These are phyloP conservation scores for Chaetodon trifasciatus DNA, from an alignment of 2,797 vertebrate species.

Conservation along the genomic window DNA sequence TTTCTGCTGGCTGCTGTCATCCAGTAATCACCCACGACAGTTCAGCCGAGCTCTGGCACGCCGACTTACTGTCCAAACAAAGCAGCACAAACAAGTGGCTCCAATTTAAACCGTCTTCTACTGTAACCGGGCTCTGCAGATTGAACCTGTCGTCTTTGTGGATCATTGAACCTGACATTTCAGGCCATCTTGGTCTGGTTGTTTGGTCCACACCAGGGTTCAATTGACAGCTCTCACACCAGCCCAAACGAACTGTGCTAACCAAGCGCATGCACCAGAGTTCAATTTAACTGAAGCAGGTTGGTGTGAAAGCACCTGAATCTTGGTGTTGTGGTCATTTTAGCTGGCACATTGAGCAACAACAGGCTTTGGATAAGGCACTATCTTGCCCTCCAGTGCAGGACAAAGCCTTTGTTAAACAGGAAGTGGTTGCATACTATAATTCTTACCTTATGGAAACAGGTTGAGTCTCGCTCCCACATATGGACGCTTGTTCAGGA, in stretches of 20 bases:
- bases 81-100: constrained; percentile 31
- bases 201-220: background rate
- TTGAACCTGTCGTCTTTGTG: background rate
- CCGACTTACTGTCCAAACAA: constrained; percentile 14
- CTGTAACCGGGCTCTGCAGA: background rate
- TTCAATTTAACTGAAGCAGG: background rate
- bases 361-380: background rate
- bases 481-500: too few relatives aligned
- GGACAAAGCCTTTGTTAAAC: background rate
- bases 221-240: background rate
- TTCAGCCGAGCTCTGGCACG: background rate
- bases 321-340: background rate
- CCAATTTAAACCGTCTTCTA: background rate
- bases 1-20: constrained; percentile 35
- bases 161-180: background rate
- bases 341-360: background rate
- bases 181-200: background rate
- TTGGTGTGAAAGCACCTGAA: background rate
- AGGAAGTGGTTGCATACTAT: background rate
- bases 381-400: background rate
- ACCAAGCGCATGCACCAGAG: background rate
- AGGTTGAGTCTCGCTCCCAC: background rate
- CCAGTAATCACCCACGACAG: constrained; percentile 33
- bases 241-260: background rate
- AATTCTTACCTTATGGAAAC: background rate